Conservation (phyloP, 1,140 invertebrate species). For the Drosophila mayri region DNA sequence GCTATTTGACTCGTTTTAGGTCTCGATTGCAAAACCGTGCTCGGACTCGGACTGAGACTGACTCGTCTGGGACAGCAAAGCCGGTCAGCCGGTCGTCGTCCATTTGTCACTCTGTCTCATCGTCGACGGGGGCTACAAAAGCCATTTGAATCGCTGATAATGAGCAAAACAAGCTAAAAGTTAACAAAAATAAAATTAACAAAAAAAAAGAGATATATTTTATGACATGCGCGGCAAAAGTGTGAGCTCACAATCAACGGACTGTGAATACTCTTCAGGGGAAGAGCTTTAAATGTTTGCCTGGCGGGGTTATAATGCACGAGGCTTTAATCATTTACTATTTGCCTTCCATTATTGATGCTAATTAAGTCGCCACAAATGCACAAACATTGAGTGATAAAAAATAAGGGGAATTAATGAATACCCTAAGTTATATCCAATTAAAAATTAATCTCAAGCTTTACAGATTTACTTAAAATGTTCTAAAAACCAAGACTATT, state of each 20-base stretch:
- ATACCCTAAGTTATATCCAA: neutral
- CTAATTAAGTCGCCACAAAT: conserved; percentile 17
- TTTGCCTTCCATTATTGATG: conserved; percentile 31
- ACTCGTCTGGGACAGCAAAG: conserved; percentile 29
- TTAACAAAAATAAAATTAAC: conserved; percentile 23
- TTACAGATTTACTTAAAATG: no score
- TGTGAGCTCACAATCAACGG: conserved; percentile 11
- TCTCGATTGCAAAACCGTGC: conserved; percentile 27
- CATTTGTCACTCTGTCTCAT: conserved; percentile 17
- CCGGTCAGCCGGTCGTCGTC: conserved; percentile 29
- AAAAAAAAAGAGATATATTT: conserved; percentile 6
- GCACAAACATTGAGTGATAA: neutral
- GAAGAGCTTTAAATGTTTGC: neutral
- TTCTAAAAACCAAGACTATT: no score
- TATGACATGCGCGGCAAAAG: conserved; percentile 19
- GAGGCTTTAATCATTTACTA: conserved; percentile 13
- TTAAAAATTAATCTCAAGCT: no score
- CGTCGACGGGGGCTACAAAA: conserved; percentile 24
- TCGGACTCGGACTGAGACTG: neutral
- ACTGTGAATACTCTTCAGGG: conserved; percentile 24
- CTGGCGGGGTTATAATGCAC: conserved; percentile 12
- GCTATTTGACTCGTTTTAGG: conserved; percentile 6
- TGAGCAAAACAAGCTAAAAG: conserved; percentile 55
- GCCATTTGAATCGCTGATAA: conserved; percentile 59
- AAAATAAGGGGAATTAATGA: neutral